These are phyloP conservation scores for Cassiopea andromeda DNA, from an alignment of 30 jellyfish, hydroid and myxozoan species.

Conservation along the genomic window DNA sequence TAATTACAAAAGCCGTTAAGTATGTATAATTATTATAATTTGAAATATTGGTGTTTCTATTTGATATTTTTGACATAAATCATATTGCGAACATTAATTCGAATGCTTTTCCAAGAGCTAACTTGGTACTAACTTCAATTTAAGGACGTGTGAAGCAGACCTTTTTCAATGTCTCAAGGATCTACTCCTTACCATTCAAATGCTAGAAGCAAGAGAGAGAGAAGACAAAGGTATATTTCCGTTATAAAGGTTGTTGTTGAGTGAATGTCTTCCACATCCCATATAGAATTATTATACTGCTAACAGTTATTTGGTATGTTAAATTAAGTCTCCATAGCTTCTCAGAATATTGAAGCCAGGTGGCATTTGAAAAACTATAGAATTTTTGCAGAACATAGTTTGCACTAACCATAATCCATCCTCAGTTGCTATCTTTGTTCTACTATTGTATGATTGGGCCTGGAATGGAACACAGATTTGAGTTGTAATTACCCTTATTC, in stretches of 20 bases:
- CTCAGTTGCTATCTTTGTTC: no score
- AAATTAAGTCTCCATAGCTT: no score
- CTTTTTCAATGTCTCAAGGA: constrained; percentile 88
- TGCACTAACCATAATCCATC: no score
- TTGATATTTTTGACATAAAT: background rate
- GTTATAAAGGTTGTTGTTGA: no score
- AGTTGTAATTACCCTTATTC: no score
- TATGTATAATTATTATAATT: constrained; percentile 15
- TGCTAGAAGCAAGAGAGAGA: constrained; percentile 72
- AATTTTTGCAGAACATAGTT: no score
- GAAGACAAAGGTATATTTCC: constrained; percentile 65
- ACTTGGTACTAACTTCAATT: background rate
- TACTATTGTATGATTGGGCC: no score
- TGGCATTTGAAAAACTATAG: no score
- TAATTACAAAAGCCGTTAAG: constrained; percentile 81
- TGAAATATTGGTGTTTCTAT: background rate
- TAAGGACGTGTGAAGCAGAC: constrained; percentile 83
- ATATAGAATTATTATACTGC: no score
- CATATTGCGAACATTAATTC: background rate
- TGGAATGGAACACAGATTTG: no score
- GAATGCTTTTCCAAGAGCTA: background rate
- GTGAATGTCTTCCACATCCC: background rate
- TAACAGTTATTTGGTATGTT: no score
- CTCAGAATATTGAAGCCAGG: no score
- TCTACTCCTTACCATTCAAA: constrained; percentile 49